Base-by-base conservation (phyloP, 1,140 invertebrate species). In the Drosophila paulistorum region DNA sequence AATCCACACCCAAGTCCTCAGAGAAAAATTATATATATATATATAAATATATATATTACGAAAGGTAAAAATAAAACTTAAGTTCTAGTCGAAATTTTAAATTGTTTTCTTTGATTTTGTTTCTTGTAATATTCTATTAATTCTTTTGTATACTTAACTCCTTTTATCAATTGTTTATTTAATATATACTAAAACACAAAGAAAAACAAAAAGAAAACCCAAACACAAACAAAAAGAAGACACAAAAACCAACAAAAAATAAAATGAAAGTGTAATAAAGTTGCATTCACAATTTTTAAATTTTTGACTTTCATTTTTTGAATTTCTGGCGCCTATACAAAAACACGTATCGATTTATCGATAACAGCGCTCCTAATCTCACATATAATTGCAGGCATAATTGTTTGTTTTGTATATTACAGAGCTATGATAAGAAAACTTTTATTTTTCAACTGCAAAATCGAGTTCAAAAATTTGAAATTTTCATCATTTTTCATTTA, bases 41-140 rank as follows among this genome's bases (percentile, higher is more conserved):
- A 55, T 65, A 72, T 67, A 79, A 75, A 68, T 72, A 76, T 70
- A 71, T 79, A 65, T 59, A 72, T 74, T 65, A 78, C 35, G 14
- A 64, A 65, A 55, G 65, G 69, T 78, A 70, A 68, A 68, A 37
- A 39, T 87, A 87, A 78, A 54, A 72, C 54, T 73, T 90, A 90
- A 91, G 90, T 90, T 91, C 90, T 91, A 91, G 90, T 91, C 90
- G 84, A 91, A 91, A 91, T 91, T 91, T 86, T 57, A 90, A 90
- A 86, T 86, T 83, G 71, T 80, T 89, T 82, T 78, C 66, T 64
- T 67, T 66, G 10, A 51, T 77, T 67, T 33, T 41, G 26, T 73
- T 65, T 39, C 37, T 39, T 61, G 65, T 75, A 51, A 48, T 48
- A 17, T 41, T 62, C 14, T 45, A 63, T 62, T 65, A 62, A 72